Percentiles rank a stretch among this genome's conserved stretches.
phyloP scores from a whole-genome alignment of 2,888 invertebrate species.

The Exephanes ischioxanthus region DNA sequence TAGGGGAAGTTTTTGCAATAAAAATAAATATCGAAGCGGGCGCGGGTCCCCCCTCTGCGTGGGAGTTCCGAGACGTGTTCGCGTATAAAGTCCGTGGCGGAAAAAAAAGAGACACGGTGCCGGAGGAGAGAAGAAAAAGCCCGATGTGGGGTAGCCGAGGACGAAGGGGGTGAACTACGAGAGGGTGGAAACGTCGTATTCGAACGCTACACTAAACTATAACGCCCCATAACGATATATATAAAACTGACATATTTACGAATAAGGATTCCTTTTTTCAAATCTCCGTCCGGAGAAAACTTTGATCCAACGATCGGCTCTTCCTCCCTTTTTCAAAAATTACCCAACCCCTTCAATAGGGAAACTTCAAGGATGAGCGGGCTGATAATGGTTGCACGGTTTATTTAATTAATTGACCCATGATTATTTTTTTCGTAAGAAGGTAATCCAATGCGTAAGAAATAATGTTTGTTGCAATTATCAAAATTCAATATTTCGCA shows the following conservation, averaged over 20 bases:
- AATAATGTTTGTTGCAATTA: no score
- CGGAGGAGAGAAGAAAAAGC: conserved; percentile 58
- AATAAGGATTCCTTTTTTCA: conserved; percentile 71
- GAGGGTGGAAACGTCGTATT: conserved; percentile 73
- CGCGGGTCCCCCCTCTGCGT: conserved; percentile 45
- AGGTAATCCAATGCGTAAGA: no score
- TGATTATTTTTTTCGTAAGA: no score
- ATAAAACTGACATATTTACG: conserved; percentile 78
- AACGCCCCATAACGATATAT: conserved; percentile 79
- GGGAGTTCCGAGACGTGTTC: conserved; percentile 29
- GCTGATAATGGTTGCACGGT: no score
- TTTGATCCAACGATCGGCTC: background rate
- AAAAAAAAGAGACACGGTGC: conserved; percentile 52
- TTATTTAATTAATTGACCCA: no score
- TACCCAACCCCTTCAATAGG: background rate
- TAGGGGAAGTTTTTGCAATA: conserved; percentile 75
- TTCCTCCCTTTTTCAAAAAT: background rate
- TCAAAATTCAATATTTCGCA: no score
- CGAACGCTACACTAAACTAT: conserved; percentile 68
- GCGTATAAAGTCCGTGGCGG: conserved; percentile 45
- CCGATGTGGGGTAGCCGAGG: conserved; percentile 18
- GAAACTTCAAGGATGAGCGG: background rate
- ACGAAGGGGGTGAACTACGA: conserved; percentile 67
- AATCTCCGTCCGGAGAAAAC: conserved; percentile 71
- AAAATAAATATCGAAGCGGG: conserved; percentile 78